Percentiles rank a stretch among this genome's conserved stretches.
phyloP scores from a whole-genome alignment of 2,797 vertebrate genomes.

The Hapalemur alaotrensis region DNA sequence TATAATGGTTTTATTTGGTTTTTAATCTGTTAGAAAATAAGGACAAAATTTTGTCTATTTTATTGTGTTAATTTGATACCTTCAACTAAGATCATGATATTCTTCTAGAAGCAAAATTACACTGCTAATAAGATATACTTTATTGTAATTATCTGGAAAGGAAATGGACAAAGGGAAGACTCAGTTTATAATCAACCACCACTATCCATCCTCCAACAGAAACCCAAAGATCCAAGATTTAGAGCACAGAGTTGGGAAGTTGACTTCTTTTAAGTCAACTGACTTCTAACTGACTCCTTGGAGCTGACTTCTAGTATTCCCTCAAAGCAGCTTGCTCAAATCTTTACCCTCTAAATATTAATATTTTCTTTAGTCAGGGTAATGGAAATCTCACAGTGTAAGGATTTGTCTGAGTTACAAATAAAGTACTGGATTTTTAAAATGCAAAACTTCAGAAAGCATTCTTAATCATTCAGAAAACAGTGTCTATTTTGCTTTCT shows the following conservation, averaged over 20 bases:
- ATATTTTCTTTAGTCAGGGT: not conserved
- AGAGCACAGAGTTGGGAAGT: not conserved
- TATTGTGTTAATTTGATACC: constrained; percentile 50
- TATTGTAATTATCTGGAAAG: constrained; percentile 7
- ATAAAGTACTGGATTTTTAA: not conserved
- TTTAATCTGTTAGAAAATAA: constrained; percentile 38
- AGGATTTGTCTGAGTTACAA: not conserved
- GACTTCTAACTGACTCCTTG: not conserved
- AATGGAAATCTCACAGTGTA: not conserved
- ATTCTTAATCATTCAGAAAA: not conserved
- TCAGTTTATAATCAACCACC: not conserved
- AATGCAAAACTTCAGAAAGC: not conserved
- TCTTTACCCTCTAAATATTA: not conserved
- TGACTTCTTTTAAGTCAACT: not conserved
- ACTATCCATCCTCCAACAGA: not conserved
- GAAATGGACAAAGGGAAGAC: constrained; percentile 23
- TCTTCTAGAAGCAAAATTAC: constrained; percentile 36
- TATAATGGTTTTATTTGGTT: constrained; percentile 26
- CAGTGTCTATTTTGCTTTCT: not conserved
- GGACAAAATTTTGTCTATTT: constrained; percentile 25
- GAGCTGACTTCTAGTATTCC: not conserved
- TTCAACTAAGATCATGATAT: constrained; percentile 41
- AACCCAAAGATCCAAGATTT: not conserved
- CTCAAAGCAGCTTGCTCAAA: not conserved
- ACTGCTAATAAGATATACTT: constrained; percentile 27